Evolutionary conservation across 2,113 vertebrate species (phyloP), one percentile per base, ranked within the genome.

Genomic region (Crotalus viridis): DNA sequence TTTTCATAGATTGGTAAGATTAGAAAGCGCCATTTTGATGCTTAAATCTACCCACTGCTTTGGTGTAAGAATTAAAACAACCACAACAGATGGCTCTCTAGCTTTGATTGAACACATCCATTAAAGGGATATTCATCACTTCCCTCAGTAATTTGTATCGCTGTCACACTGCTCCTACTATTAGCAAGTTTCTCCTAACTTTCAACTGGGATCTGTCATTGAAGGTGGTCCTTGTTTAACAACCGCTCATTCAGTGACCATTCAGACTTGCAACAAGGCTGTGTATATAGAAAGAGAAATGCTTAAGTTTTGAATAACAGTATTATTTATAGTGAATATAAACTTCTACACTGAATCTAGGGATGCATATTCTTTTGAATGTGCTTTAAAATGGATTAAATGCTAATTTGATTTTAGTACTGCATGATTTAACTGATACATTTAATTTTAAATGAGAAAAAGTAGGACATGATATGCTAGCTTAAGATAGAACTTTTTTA

Each of bases 361-460:
- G 64, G 39, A 33, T 89, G 43, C 54, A 87, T 85, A 94, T 95
- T 94, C 91, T 61, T 95, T 15, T 87, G 43, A 90, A 93, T 87
- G 90, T 74, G 91, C 86, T 96, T 93, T 93, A 93, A 94, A 96
- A 95, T 94, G 94, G 93, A 95, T 96, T 96, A 93, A 95, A 95
- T 92, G 64, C 90, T 95, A 87, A 94, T 96, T 95, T 96, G 91
- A 94, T 96, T 97, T 97, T 96, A 96, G 92, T 95, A 94, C 92
- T 95, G 90, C 95, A 93, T 86, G 26, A 94, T 95, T 96, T 96
- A 74, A 95, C 92, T 96, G 96, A 96, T 94, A 95, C 93, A 96
- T 97, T 97, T 97, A 96, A 96, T 96, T 96, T 96, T 95, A 96
- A 92, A 93, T 96, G 96, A 94, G 95, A 95, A 94, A 95, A 94